Base-by-base conservation (phyloP, 1,140 invertebrate species). In the Eumeta japonica region DNA sequence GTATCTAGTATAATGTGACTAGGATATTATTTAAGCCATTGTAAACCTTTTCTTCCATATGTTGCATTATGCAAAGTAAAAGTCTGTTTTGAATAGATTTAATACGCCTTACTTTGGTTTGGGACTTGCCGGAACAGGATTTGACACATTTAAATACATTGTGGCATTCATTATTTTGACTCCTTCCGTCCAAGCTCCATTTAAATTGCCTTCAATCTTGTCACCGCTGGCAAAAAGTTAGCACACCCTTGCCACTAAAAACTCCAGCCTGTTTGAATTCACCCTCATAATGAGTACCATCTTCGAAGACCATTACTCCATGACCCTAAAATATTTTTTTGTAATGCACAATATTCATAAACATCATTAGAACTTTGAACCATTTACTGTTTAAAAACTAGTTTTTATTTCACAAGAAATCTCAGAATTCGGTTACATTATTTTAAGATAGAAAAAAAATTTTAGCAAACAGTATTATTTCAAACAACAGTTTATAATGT, bases 211-310 rank as follows among this genome's bases (percentile, higher is more conserved):
- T 52, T 90, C 88, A 35, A 92, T 77, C 37, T 75, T 76, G 48
- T 90, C 86, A 0, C 86, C 84, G 59, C 83, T 86, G 45, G 83
- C n/a, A 80, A 55, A 93, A 83, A 1, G 82, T 88, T 16, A 93
- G 77, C 3, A 79, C 80, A 11, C 92, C 90, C 63, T 89, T 90
- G 1, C 91, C 90, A 50, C 80, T 80, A 45, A 90, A 83, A 27
- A 86, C 78, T 2, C 87, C 87, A 10, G 83, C 85, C 0, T 84
- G 82, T 53, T 83, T 80, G 48, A 94, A 88, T 59, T 93, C 89
- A 7, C 92, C 91, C 66, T 94, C 90, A 54, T 92, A 94, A 67
- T 88, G 87, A 10, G 88, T 89, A 28, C 87, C 87, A 58, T 94
- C 90, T 64, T 92, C 89, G 43, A 92, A 88, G 11, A 93, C 81